These are phyloP conservation scores for Potamilus streckersoni DNA, from an alignment of 1,140 invertebrate species.

Conservation along the genomic window DNA sequence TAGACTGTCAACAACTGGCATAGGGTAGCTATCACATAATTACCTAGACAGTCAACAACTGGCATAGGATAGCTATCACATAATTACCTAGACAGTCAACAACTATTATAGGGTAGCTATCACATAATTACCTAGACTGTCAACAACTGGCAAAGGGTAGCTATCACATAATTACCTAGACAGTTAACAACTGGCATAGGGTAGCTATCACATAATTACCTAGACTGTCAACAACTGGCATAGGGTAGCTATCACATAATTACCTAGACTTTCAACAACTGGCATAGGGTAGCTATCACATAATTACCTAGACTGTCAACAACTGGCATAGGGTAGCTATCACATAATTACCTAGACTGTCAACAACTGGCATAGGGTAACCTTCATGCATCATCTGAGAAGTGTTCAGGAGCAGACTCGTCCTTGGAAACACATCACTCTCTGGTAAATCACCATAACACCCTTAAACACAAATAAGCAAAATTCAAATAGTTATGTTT, in stretches of 20 bases:
- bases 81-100: slow-evolving; percentile 66
- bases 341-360: slow-evolving; percentile 54
- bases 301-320: slow-evolving; percentile 66
- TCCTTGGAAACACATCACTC: slow-evolving; percentile 72
- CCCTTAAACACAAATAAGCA: neutral
- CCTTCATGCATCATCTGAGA: slow-evolving; percentile 88
- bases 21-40: slow-evolving; percentile 78
- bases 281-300: slow-evolving; percentile 90
- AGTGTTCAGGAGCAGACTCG: slow-evolving; percentile 82
- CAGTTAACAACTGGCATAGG: slow-evolving; percentile 80
- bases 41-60: slow-evolving; percentile 69
- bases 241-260: slow-evolving; percentile 78
- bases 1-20: slow-evolving; percentile 76
- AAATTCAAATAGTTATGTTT: no score
- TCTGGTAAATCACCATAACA: slow-evolving; percentile 4
- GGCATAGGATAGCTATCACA: no score
- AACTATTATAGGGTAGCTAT: slow-evolving; percentile 86
- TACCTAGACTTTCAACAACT: slow-evolving; percentile 69
- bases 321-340: slow-evolving; percentile 81
- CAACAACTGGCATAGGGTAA: slow-evolving; percentile 83
- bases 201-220: slow-evolving; percentile 71
- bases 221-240: slow-evolving; percentile 76
- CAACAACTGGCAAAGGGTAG: slow-evolving; percentile 84
- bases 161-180: no score
- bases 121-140: slow-evolving; percentile 58